These are phyloP conservation scores for Heliconius ethilla DNA, from an alignment of 2,888 invertebrate species.

Conservation along the genomic window DNA sequence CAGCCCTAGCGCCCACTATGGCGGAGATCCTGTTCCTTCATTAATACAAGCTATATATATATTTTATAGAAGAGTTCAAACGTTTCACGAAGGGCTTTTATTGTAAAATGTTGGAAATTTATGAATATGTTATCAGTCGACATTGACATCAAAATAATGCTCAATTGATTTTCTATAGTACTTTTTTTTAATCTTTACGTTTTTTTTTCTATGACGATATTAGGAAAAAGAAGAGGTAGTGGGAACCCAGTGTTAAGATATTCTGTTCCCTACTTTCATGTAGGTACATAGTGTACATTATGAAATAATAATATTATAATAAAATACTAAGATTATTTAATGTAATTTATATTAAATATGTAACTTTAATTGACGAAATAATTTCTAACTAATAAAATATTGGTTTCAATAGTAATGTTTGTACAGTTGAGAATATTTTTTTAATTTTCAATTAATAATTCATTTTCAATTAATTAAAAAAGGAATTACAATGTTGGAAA, in stretches of 20 bases:
- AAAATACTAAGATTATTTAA: no score
- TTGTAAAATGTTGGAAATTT: constrained; percentile 10
- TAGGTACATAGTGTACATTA: no score
- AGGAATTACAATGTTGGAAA: not conserved
- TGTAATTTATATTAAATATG: no score
- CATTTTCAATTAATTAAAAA: no score
- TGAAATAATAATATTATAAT: no score
- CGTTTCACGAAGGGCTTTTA: not conserved
- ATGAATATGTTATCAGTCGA: constrained; percentile 7
- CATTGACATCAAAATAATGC: not conserved
- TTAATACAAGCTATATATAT: constrained; percentile 29
- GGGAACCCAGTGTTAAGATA: not conserved
- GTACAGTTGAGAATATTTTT: no score
- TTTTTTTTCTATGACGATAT: not conserved
- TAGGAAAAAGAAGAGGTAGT: not conserved
- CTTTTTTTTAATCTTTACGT: not conserved
- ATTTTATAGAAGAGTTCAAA: constrained; percentile 28
- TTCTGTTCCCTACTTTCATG: no score
- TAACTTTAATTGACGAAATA: no score
- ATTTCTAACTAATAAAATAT: no score
- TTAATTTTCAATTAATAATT: no score
- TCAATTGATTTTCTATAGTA: constrained; percentile 11
- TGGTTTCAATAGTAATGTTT: no score
- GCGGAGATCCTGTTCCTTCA: constrained; percentile 39
- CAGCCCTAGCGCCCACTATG: no score